Base-by-base conservation (phyloP, 2,113 vertebrate genomes). In the Corapipo altera region DNA sequence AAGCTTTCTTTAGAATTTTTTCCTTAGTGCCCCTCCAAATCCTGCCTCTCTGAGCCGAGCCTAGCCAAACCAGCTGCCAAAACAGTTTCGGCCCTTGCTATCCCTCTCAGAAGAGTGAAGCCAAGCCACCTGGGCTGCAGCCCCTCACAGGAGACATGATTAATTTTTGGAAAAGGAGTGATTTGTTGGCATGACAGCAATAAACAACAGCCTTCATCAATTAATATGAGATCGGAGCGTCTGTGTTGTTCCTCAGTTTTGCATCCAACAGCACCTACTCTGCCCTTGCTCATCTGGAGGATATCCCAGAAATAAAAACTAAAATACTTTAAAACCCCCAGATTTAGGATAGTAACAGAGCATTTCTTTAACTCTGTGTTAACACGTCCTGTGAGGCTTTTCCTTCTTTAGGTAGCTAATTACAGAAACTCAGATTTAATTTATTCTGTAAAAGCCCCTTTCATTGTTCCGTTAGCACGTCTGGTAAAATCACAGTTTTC, bases 401-500 rank as follows among this genome's bases (percentile, higher is more conserved):
- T 85, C 44, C 65, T 93, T 71, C 70, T 62, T 79, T 35, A 92
- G 41, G 61, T 57, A 62, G 49, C 70, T 91, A 94, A 94, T 96
- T 79, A 82, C 80, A 91, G 91, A 91, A 75, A 79, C 43, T 73
- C 24, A 1, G 80, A 85, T 62, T 92, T 93, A 87, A 97, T 95
- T 89, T 89, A 82, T 87, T 82, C 89, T 79, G 37, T 54, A 72
- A 91, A 92, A 87, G 70, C 4, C 9, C 35, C 64, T 94, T 94
- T 94, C 90, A 91, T 93, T 97, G 89, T 94, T 87, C 80, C 65
- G 51, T 86, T 91, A 86, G 57, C 85, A 82, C 7, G 54, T 61
- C 57, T 93, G 87, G 84, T 93, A 95, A 97, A 85, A 95, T 93
- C 89, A 89, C 49, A 81, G 70, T 96, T 93, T 93, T 95, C 89